Evolutionary conservation across 37 sponge, comb jelly and placozoan genomes (phyloP).

Genomic region (Ianthella basta): DNA sequence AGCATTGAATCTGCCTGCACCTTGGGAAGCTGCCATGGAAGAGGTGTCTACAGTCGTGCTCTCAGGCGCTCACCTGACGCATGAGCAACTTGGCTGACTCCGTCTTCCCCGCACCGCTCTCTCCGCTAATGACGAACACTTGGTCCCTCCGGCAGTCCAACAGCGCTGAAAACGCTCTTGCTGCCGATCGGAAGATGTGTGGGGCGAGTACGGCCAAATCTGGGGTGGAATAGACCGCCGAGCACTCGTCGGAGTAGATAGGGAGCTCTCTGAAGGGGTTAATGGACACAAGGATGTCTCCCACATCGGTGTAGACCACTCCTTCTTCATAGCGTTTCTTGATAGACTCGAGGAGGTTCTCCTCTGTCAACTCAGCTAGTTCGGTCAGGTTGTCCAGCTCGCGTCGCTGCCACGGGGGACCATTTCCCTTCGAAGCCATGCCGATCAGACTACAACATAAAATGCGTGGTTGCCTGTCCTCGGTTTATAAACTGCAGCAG

Average conservation of each 20-base stretch:
- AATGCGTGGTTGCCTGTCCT: too few relatives aligned
- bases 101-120: conserved; percentile 89
- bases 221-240: conserved; percentile 29
- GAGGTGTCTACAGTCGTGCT: not conserved
- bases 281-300: conserved; percentile 80
- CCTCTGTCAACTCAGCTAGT: conserved; percentile 62
- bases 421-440: too few relatives aligned
- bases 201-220: conserved; percentile 53
- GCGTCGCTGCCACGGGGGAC: conserved; percentile 26
- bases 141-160: conserved; percentile 67
- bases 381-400: conserved; percentile 78
- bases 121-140: conserved; percentile 89
- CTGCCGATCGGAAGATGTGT: conserved; percentile 71
- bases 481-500: too few relatives aligned
- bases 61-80: conserved; percentile 53
- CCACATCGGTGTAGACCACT: conserved; percentile 81
- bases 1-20: too few relatives aligned
- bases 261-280: conserved; percentile 74
- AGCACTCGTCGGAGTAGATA: conserved; percentile 58
- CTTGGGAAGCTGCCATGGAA: too few relatives aligned
- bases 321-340: conserved; percentile 48
- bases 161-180: conserved; percentile 70
- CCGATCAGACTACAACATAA: too few relatives aligned
- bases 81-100: conserved; percentile 83
- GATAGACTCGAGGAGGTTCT: conserved; percentile 52